phyloP scores from a whole-genome alignment of 2,113 vertebrate genomes.

The Phrynocephalus versicolor region DNA sequence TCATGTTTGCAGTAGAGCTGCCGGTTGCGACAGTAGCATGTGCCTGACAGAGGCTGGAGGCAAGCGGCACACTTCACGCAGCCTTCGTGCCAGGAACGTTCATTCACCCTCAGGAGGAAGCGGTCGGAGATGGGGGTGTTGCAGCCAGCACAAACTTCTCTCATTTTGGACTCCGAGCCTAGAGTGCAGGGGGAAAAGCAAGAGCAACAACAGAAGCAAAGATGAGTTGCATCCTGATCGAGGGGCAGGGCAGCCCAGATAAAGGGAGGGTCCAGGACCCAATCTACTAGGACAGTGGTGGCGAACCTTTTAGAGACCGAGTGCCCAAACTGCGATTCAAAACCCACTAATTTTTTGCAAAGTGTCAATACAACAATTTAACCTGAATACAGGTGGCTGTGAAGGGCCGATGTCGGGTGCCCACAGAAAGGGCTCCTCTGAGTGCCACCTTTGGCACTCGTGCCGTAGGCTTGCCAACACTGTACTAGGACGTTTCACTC shows the following conservation, averaged over 20 bases:
- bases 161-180: constrained; percentile 77
- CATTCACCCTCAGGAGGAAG: constrained; percentile 88
- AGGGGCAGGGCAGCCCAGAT: not conserved
- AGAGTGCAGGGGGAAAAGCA: not conserved
- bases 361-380: too few relatives aligned
- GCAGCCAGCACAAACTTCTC: constrained; percentile 86
- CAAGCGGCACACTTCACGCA: constrained; percentile 89
- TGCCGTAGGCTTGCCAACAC: too few relatives aligned
- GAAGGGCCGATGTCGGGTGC: too few relatives aligned
- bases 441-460: too few relatives aligned
- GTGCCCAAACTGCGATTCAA: too few relatives aligned
- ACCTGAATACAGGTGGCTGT: too few relatives aligned
- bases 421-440: too few relatives aligned
- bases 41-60: constrained; percentile 82
- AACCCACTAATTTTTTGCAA: too few relatives aligned
- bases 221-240: not conserved
- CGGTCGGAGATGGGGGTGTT: constrained; percentile 86
- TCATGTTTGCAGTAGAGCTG: constrained; percentile 90
- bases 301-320: too few relatives aligned
- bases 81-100: constrained; percentile 88
- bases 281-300: too few relatives aligned
- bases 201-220: not conserved
- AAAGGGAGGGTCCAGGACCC: too few relatives aligned
- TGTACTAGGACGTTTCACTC: not conserved
- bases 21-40: constrained; percentile 86